Conservation (phyloP, 1,140 invertebrate species). For the Drosophila nikananu region DNA sequence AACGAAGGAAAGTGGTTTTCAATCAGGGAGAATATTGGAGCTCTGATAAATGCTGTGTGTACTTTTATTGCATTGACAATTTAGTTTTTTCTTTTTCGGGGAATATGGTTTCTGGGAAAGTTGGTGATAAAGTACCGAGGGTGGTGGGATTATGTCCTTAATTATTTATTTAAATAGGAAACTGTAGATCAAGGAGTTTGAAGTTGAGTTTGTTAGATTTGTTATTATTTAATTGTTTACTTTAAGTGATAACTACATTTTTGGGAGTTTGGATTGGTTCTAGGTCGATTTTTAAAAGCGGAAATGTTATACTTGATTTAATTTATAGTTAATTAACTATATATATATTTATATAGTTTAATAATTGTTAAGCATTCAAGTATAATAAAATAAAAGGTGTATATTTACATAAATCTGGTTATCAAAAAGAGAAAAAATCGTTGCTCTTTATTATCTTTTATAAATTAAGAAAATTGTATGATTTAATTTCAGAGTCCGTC, state of each 20-base stretch:
- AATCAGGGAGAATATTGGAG: slow-evolving; percentile 1
- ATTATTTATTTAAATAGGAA: neutral
- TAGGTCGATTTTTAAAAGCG: neutral
- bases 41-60: slow-evolving; percentile 24
- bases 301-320: neutral
- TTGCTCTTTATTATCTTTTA: no score
- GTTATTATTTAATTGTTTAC: no score
- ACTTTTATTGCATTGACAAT: slow-evolving; percentile 17
- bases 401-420: no score
- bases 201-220: no score
- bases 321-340: neutral
- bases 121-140: neutral
- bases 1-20: slow-evolving; percentile 20
- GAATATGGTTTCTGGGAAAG: slow-evolving; percentile 9
- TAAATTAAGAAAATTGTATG: no score
- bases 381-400: no score
- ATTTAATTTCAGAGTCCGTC: no score
- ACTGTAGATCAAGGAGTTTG: neutral
- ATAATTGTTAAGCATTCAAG: no score
- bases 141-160: neutral
- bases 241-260: no score
- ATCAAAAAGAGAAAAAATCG: no score
- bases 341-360: no score
- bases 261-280: neutral
- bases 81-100: neutral